A percentile compares a stretch with the other conserved stretches of the same genome.
phyloP scores from a whole-genome alignment of 37 sponge, comb jelly and placozoan genomes.

The Oopsacas minuta region DNA sequence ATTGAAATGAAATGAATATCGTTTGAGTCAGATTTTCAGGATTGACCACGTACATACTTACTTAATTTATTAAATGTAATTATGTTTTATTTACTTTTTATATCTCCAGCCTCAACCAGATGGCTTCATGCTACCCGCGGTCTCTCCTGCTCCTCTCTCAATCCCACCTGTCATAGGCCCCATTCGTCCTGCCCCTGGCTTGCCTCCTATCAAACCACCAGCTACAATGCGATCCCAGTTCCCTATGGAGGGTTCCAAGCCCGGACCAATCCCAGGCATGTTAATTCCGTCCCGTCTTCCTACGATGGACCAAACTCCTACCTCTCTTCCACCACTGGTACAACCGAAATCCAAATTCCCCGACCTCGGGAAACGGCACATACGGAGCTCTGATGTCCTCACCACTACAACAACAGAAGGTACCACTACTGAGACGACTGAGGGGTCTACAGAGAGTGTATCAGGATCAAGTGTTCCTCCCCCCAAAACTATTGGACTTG shows the following conservation, averaged over 20 bases:
- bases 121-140: not conserved
- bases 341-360: not conserved
- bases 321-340: not conserved
- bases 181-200: not conserved
- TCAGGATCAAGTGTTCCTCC: slow-evolving; percentile 7
- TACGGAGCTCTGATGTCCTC: not conserved
- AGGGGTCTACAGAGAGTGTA: not conserved
- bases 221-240: not conserved
- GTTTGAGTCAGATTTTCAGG: too few relatives aligned
- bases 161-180: not conserved
- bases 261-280: not conserved
- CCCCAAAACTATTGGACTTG: not conserved
- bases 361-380: not conserved
- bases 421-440: slow-evolving; percentile 3
- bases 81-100: too few relatives aligned
- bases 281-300: not conserved
- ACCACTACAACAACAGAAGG: not conserved
- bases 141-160: not conserved
- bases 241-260: not conserved
- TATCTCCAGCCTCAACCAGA: not conserved
- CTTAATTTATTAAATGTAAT: too few relatives aligned
- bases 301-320: not conserved
- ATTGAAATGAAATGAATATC: too few relatives aligned
- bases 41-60: too few relatives aligned
- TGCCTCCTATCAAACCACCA: not conserved